Evolutionary conservation across 1,140 invertebrate species (phyloP).

Genomic region (Vanessa tameamea): DNA sequence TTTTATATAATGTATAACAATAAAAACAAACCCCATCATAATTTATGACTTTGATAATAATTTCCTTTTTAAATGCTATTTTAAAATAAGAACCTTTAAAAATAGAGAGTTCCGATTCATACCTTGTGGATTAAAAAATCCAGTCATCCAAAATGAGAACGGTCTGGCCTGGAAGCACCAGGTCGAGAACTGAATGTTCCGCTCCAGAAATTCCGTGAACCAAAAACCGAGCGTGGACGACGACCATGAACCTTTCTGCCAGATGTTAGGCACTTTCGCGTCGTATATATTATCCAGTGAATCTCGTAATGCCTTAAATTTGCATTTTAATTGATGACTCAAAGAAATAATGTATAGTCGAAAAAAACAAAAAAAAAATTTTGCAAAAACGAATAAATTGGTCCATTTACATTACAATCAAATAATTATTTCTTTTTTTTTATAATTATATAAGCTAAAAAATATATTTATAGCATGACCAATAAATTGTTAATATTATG

Average conservation of each 20-base stretch:
- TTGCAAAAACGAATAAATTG: too few relatives aligned
- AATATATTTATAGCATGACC: too few relatives aligned
- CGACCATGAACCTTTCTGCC: constrained; percentile 98
- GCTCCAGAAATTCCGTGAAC: constrained; percentile 97
- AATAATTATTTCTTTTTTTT: too few relatives aligned
- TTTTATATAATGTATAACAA: too few relatives aligned
- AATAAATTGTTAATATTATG: too few relatives aligned
- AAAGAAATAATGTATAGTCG: too few relatives aligned
- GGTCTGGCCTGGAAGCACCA: constrained; percentile 93
- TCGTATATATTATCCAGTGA: constrained; percentile 97
- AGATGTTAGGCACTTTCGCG: constrained; percentile 93
- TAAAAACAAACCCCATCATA: too few relatives aligned
- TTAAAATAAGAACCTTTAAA: not conserved
- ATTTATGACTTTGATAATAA: too few relatives aligned
- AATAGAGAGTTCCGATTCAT: not conserved
- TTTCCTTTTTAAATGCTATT: not conserved
- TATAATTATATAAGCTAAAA: too few relatives aligned
- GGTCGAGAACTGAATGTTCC: constrained; percentile 91
- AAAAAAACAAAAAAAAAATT: too few relatives aligned
- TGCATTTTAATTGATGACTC: constrained; percentile 1
- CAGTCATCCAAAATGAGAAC: constrained; percentile 97
- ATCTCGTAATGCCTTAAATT: constrained; percentile 87
- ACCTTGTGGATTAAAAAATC: constrained; percentile 97
- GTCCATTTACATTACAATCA: too few relatives aligned
- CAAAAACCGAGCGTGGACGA: constrained; percentile 98